These are phyloP conservation scores for Myioborus miniatus DNA, from an alignment of 2,797 vertebrate genomes.

Conservation along the genomic window DNA sequence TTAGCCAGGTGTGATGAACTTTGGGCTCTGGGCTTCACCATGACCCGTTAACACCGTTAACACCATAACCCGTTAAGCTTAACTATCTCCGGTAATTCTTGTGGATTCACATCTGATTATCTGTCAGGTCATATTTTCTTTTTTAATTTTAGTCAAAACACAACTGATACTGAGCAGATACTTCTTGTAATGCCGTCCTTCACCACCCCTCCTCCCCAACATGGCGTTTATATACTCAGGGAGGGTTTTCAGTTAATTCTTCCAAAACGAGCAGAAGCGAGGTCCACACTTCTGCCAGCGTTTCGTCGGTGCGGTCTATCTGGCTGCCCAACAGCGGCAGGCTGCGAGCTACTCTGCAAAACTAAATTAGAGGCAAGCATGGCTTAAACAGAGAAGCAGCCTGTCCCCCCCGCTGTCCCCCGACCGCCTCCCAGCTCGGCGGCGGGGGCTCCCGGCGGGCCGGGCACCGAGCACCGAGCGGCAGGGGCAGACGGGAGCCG, in stretches of 20 bases:
- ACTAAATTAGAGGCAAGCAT: background rate
- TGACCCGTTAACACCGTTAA: background rate
- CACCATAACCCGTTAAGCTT: background rate
- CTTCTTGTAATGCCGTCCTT: background rate
- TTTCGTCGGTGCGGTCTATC: rapidly evolving
- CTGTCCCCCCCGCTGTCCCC: rapidly evolving
- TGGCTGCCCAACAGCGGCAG: background rate
- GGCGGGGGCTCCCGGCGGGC: background rate
- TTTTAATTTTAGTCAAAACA: background rate
- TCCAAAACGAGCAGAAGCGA: background rate
- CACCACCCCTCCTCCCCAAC: background rate
- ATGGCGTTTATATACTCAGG: rapidly evolving
- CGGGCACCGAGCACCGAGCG: background rate
- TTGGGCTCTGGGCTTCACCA: background rate
- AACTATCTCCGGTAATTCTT: background rate
- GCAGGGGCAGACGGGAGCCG: rapidly evolving
- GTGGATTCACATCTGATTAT: background rate
- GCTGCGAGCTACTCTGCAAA: background rate
- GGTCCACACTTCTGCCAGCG: rapidly evolving
- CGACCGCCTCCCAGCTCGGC: background rate
- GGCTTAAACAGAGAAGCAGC: background rate
- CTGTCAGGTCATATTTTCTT: background rate
- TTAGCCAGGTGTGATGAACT: background rate
- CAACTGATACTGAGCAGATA: no score
- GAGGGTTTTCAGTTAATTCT: background rate